Evolutionary conservation across 1,140 invertebrate species (phyloP).

Genomic region (Amyelois transitella): DNA sequence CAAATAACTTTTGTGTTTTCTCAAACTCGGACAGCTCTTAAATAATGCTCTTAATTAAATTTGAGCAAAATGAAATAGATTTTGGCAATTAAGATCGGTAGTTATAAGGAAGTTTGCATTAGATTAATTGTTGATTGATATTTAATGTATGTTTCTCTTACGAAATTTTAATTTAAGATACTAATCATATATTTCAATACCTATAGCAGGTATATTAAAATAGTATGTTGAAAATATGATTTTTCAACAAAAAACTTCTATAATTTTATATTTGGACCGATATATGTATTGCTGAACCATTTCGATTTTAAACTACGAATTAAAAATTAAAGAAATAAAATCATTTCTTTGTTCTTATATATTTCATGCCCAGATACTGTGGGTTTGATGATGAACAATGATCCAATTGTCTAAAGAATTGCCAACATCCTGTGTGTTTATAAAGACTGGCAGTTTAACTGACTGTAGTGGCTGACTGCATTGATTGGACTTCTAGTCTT

Average conservation of each 20-base stretch:
- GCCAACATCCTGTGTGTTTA: conserved; percentile 27
- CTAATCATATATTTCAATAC: no score
- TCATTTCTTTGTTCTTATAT: no score
- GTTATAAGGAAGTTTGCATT: conserved; percentile 1
- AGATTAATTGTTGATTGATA: background rate
- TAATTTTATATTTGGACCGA: no score
- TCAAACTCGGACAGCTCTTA: conserved; percentile 67
- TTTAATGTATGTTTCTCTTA: conserved; percentile 1
- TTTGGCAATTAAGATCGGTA: conserved; percentile 25
- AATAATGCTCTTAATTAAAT: conserved; percentile 68
- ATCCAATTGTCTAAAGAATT: conserved; percentile 29
- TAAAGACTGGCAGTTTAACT: conserved; percentile 23
- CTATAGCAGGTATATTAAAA: no score
- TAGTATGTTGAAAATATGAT: no score
- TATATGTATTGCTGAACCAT: no score
- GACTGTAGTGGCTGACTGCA: background rate
- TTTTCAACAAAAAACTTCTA: no score
- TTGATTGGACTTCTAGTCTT: no score
- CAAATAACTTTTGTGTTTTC: conserved; percentile 72
- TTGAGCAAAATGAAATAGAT: conserved; percentile 49
- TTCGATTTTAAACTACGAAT: no score
- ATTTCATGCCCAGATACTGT: no score
- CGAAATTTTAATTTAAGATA: no score
- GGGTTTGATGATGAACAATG: conserved; percentile 24
- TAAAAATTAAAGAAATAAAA: no score